phyloP scores from a whole-genome alignment of 2,113 vertebrate species.

The Rynchops niger region DNA sequence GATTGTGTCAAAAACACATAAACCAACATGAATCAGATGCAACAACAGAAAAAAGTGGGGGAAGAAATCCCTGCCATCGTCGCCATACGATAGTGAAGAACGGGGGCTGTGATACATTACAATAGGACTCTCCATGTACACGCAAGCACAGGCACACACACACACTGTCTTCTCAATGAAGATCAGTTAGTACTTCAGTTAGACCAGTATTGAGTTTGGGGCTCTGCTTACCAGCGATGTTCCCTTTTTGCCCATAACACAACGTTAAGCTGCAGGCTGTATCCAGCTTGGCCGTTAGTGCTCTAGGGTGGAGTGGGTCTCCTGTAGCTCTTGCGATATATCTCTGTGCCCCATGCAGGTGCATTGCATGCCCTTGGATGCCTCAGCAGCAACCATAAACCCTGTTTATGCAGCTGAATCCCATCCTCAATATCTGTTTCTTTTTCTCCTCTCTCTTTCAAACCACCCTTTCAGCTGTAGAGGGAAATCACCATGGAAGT shows the following conservation, averaged over 20 bases:
- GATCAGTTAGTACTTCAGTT: not conserved
- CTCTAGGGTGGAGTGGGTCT: too few relatives aligned
- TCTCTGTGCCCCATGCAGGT: not conserved
- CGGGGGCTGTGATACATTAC: fast-evolving
- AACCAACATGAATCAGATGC: not conserved
- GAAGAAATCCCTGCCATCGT: not conserved
- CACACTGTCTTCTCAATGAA: not conserved
- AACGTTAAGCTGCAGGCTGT: not conserved
- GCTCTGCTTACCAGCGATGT: not conserved
- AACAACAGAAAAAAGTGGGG: not conserved
- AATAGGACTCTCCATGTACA: fast-evolving
- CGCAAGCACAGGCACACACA: not conserved
- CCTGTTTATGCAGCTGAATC: not conserved
- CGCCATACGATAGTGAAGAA: not conserved
- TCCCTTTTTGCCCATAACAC: not conserved
- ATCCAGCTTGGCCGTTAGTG: not conserved
- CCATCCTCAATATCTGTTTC: not conserved
- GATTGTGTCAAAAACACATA: not conserved
- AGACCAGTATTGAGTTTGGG: not conserved
- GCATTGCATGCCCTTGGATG: not conserved
- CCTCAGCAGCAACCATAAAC: not conserved
- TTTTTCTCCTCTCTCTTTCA: not conserved
- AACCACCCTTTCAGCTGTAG: not conserved
- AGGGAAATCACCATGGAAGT: not conserved
- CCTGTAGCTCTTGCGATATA: not conserved